Base-by-base conservation (phyloP, 2,113 vertebrate genomes). In the Thunnus maccoyii region DNA sequence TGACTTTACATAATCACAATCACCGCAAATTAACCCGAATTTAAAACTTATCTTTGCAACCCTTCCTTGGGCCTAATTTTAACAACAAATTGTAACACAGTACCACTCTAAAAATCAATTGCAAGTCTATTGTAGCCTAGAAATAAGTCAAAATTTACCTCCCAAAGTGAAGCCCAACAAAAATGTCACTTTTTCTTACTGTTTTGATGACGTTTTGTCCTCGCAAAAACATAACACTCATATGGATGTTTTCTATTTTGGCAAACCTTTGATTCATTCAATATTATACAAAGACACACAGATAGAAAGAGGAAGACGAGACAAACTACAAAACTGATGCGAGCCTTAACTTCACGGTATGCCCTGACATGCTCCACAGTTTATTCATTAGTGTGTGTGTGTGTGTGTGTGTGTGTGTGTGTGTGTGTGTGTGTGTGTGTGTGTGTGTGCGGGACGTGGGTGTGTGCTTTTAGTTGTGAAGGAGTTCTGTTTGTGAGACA, bases 361-460 rank as follows among this genome's bases (percentile, higher is more conserved):
- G 62, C 11, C 68, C 80, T 84, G 48, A 46, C 27, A 61, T 61
- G 72, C 46, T 36, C 75, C 10, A 9, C 14, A 61, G 46, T 71
- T 87, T 86, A 80, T 84, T 91, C 72, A 87, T 72, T 65, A 82
- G 61, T 69, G 25, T 76, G 66, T 58, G 72, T 57, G 13, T 36
- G 32, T 36, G 32, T 36, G 32, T 36, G 32, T 36, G 32, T 36
- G 32, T 36, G 4, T 36, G 32, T 36, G 32, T 36, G 32, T 36
- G 32, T 36, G 32, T 36, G 32, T 36, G 32, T 36, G 4, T 36
- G 32, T 36, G 32, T 36, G 32, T 36, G 32, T 36, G 32, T 36
- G 60, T 44, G 30, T 68, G 27, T 83, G 64, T 75, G 22, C 74
- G 20, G 25, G 41, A 52, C 2, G 32, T 73, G 36, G 22, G 75